Evolutionary conservation across 2,797 vertebrate genomes (phyloP).

Genomic region (Nannoperca obscura): DNA sequence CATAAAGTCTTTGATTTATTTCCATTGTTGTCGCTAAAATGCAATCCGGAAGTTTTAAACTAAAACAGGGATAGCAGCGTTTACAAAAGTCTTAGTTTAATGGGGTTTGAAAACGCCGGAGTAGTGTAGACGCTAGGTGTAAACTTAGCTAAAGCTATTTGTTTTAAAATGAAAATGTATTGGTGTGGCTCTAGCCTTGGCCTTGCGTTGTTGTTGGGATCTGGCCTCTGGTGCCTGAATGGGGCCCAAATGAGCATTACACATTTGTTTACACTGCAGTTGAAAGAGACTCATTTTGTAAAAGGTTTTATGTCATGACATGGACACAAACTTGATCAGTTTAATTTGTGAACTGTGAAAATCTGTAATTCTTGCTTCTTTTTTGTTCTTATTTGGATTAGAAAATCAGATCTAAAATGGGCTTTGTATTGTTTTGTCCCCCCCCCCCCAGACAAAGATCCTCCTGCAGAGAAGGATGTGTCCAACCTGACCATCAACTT

Average conservation of each 20-base stretch:
- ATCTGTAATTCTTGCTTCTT: no score
- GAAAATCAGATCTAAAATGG: neutral
- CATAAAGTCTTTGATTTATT: neutral
- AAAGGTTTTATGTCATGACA: neutral
- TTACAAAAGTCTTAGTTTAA: no score
- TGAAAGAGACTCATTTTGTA: neutral
- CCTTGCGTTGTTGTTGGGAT: neutral
- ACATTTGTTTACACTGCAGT: neutral
- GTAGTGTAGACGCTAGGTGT: no score
- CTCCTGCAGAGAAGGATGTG: constrained; percentile 84
- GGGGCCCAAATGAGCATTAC: neutral
- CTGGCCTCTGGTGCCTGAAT: neutral
- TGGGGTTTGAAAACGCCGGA: no score
- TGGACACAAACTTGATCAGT: neutral
- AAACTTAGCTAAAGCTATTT: no score
- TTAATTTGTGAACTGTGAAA: neutral
- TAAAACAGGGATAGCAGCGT: no score
- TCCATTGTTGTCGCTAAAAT: neutral
- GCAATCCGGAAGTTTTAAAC: no score
- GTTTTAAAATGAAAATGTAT: no score
- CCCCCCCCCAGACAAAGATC: constrained; percentile 87
- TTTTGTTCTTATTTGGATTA: neutral
- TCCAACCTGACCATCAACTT: constrained; percentile 95
- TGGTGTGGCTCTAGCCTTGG: no score
- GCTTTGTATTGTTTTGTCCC: neutral